A percentile compares a stretch with the other conserved stretches of the same genome.
Evolutionary conservation across 2,888 invertebrate species (phyloP).

Genomic region (Stenchaetothrips biformis): DNA sequence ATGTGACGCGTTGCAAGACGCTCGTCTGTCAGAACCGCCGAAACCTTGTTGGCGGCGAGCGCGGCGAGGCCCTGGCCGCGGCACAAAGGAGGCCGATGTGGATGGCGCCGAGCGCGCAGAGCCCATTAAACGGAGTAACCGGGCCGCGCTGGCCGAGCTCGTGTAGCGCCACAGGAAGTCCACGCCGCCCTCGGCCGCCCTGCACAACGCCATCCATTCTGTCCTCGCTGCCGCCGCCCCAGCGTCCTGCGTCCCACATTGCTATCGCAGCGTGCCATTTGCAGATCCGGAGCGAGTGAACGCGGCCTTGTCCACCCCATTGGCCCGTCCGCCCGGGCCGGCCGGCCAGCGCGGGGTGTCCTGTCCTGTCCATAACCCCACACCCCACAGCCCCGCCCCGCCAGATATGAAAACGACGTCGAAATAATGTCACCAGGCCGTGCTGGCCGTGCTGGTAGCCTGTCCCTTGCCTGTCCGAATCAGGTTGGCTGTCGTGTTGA

Average conservation of each 20-base stretch:
- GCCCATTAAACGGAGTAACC: neutral
- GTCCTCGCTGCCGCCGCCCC: neutral
- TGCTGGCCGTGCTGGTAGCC: neutral
- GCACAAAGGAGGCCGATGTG: neutral
- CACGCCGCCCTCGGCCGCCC: neutral
- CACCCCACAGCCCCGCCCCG: neutral
- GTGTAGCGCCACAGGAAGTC: constrained; percentile 13
- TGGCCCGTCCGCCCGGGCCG: neutral
- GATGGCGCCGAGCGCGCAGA: neutral
- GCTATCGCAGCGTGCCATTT: constrained; percentile 7
- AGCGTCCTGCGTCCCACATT: neutral
- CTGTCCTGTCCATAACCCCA: neutral
- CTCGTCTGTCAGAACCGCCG: no score
- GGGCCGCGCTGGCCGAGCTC: constrained; percentile 1
- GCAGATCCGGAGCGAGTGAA: neutral
- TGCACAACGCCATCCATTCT: neutral
- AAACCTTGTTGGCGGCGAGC: no score
- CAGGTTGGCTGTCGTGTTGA: neutral
- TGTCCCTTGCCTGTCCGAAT: neutral
- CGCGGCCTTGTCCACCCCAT: neutral
- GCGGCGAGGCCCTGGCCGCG: no score
- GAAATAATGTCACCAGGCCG: neutral
- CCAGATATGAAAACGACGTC: neutral
- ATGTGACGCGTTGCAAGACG: no score
- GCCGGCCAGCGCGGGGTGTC: neutral